Evolutionary conservation across 37 sponge, comb jelly and placozoan species (phyloP).

Genomic region (Bolinopsis microptera): DNA sequence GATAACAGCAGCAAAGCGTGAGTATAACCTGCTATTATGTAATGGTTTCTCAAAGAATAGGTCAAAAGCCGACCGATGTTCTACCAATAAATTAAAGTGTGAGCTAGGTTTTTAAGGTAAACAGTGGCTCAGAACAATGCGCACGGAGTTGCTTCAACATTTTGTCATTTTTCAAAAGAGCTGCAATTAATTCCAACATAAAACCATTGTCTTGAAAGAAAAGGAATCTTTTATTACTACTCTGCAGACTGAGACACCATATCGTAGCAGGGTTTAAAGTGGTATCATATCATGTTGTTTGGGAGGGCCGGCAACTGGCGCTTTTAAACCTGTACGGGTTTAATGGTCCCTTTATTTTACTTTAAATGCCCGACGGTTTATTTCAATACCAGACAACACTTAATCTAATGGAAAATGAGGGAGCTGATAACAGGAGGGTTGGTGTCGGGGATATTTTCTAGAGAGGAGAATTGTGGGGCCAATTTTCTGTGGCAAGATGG

Average conservation of each 20-base stretch:
- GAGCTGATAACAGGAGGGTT: background rate
- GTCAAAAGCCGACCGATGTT: too few relatives aligned
- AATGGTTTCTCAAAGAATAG: too few relatives aligned
- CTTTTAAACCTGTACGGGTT: background rate
- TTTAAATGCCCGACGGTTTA: background rate
- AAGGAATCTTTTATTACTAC: background rate
- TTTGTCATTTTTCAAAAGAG: background rate
- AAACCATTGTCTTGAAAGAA: background rate
- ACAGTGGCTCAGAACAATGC: background rate
- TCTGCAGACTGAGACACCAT: background rate
- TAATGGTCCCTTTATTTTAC: background rate
- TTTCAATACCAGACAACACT: background rate
- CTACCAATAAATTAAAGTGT: too few relatives aligned
- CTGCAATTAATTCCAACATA: background rate
- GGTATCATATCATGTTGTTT: background rate
- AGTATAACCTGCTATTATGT: too few relatives aligned
- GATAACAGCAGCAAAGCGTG: background rate
- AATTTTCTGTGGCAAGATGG: background rate
- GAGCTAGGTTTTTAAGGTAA: background rate
- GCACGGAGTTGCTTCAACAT: background rate
- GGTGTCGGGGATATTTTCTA: background rate
- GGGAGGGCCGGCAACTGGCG: background rate
- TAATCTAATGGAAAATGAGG: background rate
- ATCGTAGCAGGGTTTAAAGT: background rate
- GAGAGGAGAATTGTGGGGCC: background rate